Evolutionary conservation across 1,140 invertebrate genomes (phyloP), one percentile per base, ranked within the genome.

Genomic region (Helicoverpa zea): DNA sequence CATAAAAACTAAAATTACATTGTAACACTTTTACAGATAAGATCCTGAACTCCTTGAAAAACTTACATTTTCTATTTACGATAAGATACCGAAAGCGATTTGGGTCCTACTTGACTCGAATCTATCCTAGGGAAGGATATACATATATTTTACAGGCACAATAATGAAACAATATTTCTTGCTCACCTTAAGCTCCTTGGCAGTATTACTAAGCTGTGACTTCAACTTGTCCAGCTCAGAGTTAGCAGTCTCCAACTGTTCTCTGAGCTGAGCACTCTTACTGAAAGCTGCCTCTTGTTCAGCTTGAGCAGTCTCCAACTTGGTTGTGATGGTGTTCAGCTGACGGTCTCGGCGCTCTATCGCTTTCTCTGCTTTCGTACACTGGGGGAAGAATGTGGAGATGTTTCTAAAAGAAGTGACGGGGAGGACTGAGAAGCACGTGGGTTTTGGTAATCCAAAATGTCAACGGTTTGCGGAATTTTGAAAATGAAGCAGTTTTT

Each of bases 341-440:
- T 96, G 95, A 2, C 89, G 90, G 51, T 96, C 96, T 0, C 92
- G 89, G 7, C 89, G 88, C 7, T 93, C 90, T 10, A 93, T 80
- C 0, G 85, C 83, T 72, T 89, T 92, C n/a, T 94, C 92, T 0
- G 89, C 82, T 92, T 89, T 92, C 10, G 81, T 64, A n/a, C 92
- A 29, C 92, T 94, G 63, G 14, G 63, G 23, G 73, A 47, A 70
- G 14, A 18, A 43, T 14, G 18, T 49, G 30, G 35, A 10, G 5
- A 49, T 59, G 11, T 12, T 61, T 61, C 2, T 10, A 12, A 10
- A 29, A 61, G 58, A 16, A 16, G 7, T 23, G 23, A 23, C 54
- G 14, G n/a, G 54, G 35, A 7, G 35, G 35, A 35, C 7, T 35
- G 35, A 35, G 35, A 35, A 35, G 35, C 35, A 35, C 3, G 3